Conservation (phyloP, 2,888 invertebrate species). For the Hirtodrosophila cameraria region DNA sequence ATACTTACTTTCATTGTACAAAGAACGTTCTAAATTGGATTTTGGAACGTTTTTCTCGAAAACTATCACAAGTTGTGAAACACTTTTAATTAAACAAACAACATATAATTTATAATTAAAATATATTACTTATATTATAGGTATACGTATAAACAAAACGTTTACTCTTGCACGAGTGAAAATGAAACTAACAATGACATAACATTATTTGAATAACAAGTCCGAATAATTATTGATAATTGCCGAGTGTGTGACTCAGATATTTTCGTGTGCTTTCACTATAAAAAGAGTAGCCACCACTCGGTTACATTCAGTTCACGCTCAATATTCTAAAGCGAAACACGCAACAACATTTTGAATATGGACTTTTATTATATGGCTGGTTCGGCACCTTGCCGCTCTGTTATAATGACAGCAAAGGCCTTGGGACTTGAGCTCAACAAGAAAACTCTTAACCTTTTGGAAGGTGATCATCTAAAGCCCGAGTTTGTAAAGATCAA, state of each 20-base stretch:
- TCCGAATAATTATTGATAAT: too few species aligned
- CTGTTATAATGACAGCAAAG: constrained; percentile 87
- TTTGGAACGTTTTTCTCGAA: too few species aligned
- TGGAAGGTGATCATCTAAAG: constrained; percentile 87
- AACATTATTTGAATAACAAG: too few species aligned
- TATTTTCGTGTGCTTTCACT: neutral
- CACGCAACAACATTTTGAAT: constrained; percentile 4
- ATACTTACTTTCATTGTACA: too few species aligned
- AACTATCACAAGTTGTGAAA: too few species aligned
- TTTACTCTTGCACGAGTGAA: too few species aligned
- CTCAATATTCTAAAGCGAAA: neutral
- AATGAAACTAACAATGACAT: too few species aligned
- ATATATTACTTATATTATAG: too few species aligned
- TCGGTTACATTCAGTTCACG: neutral
- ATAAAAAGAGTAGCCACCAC: constrained; percentile 16
- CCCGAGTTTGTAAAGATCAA: constrained; percentile 90
- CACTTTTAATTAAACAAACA: too few species aligned
- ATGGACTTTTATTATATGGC: constrained; percentile 58
- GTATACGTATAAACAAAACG: too few species aligned
- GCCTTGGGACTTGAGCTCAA: constrained; percentile 88
- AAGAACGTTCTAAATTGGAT: too few species aligned
- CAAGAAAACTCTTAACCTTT: constrained; percentile 85
- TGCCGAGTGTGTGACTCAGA: neutral
- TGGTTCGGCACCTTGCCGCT: constrained; percentile 87
- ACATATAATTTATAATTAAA: too few species aligned